phyloP scores from a whole-genome alignment of 2,797 vertebrate species.

The Hozukius guyotensis region DNA sequence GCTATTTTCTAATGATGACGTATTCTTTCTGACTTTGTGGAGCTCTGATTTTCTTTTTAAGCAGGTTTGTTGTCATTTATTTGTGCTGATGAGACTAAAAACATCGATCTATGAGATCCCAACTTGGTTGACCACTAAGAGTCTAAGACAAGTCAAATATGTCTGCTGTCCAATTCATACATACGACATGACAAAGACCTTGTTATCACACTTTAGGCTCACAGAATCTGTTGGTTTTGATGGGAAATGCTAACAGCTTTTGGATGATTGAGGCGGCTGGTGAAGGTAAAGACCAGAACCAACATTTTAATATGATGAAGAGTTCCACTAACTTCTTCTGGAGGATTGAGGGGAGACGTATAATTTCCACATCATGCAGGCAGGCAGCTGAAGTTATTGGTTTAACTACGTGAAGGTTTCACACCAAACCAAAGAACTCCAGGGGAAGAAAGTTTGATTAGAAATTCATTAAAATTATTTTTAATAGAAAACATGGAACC shows the following conservation, averaged over 20 bases:
- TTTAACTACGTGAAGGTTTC: constrained; percentile 4
- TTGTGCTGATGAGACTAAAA: too few relatives aligned
- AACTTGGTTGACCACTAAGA: not conserved
- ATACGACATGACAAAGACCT: not conserved
- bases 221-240: not conserved
- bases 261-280: not conserved
- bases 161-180: not conserved
- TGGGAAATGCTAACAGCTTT: not conserved
- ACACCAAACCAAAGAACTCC: constrained; percentile 12
- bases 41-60: too few relatives aligned
- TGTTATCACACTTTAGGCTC: not conserved
- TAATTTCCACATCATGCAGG: not conserved
- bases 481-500: constrained; percentile 30
- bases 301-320: constrained; percentile 2
- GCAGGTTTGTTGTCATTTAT: too few relatives aligned
- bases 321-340: not conserved
- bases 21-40: too few relatives aligned
- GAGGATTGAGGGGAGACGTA: not conserved
- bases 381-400: constrained; percentile 8
- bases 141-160: not conserved
- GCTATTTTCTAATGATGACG: too few relatives aligned
- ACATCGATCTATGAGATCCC: not conserved
- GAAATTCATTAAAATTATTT: constrained; percentile 42
- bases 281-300: constrained; percentile 3
- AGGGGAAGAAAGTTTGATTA: constrained; percentile 34